phyloP scores from a whole-genome alignment of 2,888 invertebrate genomes.

The Orchesellides sinensis region DNA sequence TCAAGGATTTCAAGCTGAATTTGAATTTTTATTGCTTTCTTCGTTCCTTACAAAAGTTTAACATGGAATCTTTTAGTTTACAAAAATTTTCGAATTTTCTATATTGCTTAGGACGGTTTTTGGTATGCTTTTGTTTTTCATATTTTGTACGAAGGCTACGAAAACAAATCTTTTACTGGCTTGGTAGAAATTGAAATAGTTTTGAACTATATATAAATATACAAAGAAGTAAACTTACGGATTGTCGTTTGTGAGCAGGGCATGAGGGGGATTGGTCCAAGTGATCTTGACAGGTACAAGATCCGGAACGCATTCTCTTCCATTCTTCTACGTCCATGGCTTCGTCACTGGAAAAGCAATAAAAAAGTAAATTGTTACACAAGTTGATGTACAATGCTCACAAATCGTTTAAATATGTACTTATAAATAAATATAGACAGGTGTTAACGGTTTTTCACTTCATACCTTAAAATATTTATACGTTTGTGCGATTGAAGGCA shows the following conservation, averaged over 20 bases:
- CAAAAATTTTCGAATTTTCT: neutral
- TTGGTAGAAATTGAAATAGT: neutral
- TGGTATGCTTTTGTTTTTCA: neutral
- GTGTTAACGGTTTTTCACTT: neutral
- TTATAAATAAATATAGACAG: neutral
- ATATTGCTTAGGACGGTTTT: neutral
- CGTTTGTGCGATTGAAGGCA: no score
- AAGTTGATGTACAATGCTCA: neutral
- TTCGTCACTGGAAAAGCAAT: constrained; percentile 83
- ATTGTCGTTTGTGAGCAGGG: constrained; percentile 73
- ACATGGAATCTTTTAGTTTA: constrained; percentile 2
- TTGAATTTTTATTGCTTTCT: constrained; percentile 50
- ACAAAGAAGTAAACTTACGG: constrained; percentile 67
- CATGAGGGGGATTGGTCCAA: constrained; percentile 75
- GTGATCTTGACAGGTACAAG: constrained; percentile 82
- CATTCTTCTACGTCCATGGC: constrained; percentile 84
- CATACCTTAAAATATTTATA: neutral
- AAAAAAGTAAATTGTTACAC: constrained; percentile 26
- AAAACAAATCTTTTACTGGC: no score
- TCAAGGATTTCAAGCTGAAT: constrained; percentile 14
- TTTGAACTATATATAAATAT: neutral
- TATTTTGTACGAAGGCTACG: neutral
- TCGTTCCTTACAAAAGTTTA: neutral
- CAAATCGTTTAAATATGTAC: neutral
- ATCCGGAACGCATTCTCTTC: constrained; percentile 87